A percentile compares a stretch with the other conserved stretches of the same genome.
Evolutionary conservation across 2,888 invertebrate species (phyloP).

Genomic region (Habroteleia sp.): DNA sequence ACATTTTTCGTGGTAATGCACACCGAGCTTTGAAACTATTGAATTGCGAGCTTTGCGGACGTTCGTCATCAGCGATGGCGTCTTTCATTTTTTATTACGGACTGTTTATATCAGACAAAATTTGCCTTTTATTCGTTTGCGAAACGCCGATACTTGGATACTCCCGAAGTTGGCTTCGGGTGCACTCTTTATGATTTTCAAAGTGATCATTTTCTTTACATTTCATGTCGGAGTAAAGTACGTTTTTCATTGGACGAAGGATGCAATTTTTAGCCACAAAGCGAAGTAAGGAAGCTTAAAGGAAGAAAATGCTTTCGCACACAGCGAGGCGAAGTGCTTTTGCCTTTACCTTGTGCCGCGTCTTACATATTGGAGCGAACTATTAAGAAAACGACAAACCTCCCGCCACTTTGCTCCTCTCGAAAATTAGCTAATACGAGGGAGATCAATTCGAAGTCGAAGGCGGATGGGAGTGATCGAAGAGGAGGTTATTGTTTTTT

Average conservation of each 20-base stretch:
- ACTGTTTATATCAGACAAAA: constrained; percentile 6
- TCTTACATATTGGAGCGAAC: constrained; percentile 34
- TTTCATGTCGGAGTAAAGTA: constrained; percentile 49
- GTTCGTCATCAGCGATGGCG: too few relatives aligned
- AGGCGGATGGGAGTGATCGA: too few relatives aligned
- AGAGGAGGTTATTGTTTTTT: background rate
- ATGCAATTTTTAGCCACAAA: constrained; percentile 61
- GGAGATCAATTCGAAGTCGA: too few relatives aligned
- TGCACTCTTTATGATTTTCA: constrained; percentile 47
- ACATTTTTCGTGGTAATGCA: too few relatives aligned
- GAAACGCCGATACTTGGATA: constrained; percentile 19
- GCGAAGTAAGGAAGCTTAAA: constrained; percentile 44
- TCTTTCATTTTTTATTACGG: background rate
- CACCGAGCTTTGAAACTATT: too few relatives aligned
- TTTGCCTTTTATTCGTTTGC: background rate
- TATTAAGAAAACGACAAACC: constrained; percentile 39
- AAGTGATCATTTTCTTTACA: constrained; percentile 57
- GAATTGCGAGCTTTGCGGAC: too few relatives aligned
- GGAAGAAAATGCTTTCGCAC: constrained; percentile 42
- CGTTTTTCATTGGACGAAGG: constrained; percentile 47
- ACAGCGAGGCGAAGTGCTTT: constrained; percentile 39
- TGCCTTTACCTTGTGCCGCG: constrained; percentile 17
- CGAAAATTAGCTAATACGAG: constrained; percentile 37
- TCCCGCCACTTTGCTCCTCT: background rate
- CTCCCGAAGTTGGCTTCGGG: background rate